These are phyloP conservation scores for Amphiprion percula DNA, from an alignment of 2,113 vertebrate species.

Conservation along the genomic window DNA sequence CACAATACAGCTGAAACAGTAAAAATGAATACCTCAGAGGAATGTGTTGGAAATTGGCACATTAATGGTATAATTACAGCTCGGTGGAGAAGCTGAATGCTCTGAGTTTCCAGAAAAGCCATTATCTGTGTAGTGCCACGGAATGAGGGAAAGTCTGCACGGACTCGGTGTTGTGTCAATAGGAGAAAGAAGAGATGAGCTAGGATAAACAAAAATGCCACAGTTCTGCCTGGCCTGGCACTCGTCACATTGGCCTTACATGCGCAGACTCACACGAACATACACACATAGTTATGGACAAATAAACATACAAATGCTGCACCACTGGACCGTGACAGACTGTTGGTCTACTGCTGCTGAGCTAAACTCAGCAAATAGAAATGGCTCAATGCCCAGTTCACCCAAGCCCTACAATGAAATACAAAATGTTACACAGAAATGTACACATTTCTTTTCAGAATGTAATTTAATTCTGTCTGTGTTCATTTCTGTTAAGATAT, in stretches of 20 bases:
- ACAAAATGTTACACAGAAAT: not conserved
- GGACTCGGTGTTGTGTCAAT: conserved; percentile 58
- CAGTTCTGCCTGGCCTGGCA: conserved; percentile 18
- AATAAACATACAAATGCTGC: conserved; percentile 57
- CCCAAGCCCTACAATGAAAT: conserved; percentile 7
- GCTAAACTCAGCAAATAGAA: conserved; percentile 60
- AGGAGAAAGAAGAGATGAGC: conserved; percentile 44
- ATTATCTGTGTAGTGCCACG: conserved; percentile 56
- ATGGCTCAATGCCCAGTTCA: conserved; percentile 45
- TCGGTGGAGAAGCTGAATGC: conserved; percentile 50
- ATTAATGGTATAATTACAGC: conserved; percentile 63
- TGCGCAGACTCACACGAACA: conserved; percentile 15
- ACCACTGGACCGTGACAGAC: conserved; percentile 62
- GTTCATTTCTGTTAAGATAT: not conserved
- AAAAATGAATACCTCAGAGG: conserved; percentile 44
- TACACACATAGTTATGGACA: conserved; percentile 40
- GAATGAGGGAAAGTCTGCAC: conserved; percentile 33
- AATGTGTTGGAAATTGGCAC: conserved; percentile 48
- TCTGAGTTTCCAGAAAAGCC: conserved; percentile 61
- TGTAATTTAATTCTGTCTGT: not conserved
- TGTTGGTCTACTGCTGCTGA: conserved; percentile 33
- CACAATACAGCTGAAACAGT: conserved; percentile 29
- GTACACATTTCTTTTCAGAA: not conserved
- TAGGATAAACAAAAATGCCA: conserved; percentile 56
- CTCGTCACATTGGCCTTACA: conserved; percentile 23